Evolutionary conservation across 2,888 invertebrate species (phyloP).

Genomic region (Lithophane ornitopus): DNA sequence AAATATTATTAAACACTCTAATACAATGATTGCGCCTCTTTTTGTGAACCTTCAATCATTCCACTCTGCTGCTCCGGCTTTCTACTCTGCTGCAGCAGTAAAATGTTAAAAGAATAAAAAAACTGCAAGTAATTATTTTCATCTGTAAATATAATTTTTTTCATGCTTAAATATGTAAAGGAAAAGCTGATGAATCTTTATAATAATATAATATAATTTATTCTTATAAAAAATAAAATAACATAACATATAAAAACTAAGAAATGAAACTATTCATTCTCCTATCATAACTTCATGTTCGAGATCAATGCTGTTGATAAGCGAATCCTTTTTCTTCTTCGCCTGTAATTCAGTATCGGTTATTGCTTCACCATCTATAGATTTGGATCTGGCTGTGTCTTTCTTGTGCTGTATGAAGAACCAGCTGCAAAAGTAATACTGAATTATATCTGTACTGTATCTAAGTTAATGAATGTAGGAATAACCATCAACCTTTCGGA

Average conservation of each 20-base stretch:
- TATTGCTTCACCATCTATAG: conserved; percentile 5
- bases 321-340: conserved; percentile 49
- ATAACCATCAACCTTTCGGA: neutral
- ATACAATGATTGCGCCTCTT: no score
- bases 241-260: conserved; percentile 1
- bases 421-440: conserved; percentile 75
- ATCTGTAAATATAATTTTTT: no score
- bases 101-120: no score
- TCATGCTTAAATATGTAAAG: no score
- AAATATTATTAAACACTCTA: no score
- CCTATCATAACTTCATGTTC: conserved; percentile 60
- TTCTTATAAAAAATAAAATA: conserved; percentile 14
- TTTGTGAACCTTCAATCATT: no score
- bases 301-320: conserved; percentile 62
- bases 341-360: conserved; percentile 33
- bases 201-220: neutral
- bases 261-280: conserved; percentile 37
- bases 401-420: conserved; percentile 77
- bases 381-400: conserved; percentile 32
- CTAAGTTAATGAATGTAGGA: neutral
- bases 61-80: no score
- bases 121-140: no score
- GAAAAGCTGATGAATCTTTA: neutral
- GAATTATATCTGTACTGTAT: neutral
- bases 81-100: no score